Conservation (phyloP, 2,113 vertebrate genomes). For the Semnopithecus entellus region DNA sequence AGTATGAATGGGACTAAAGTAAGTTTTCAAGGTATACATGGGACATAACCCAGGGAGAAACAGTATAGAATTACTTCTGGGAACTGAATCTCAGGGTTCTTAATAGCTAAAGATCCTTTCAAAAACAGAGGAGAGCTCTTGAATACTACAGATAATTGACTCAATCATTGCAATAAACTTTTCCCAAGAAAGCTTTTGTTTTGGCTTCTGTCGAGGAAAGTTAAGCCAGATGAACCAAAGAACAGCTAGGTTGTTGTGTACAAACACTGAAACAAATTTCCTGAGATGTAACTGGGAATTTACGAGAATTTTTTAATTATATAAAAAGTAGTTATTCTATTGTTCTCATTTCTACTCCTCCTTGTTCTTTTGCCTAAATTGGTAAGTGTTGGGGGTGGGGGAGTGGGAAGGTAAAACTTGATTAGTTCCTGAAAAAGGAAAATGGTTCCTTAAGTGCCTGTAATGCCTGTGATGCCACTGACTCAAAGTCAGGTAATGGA, state of each 20-base stretch:
- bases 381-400: background rate
- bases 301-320: background rate
- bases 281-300: background rate
- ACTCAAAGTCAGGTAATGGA: background rate
- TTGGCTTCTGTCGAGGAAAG: background rate
- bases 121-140: background rate
- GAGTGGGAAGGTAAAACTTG: background rate
- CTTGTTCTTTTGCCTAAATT: background rate
- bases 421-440: background rate
- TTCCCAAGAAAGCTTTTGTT: background rate
- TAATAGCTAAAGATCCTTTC: background rate
- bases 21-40: background rate
- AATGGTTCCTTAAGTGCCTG: background rate
- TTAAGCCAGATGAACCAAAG: background rate
- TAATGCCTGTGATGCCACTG: background rate
- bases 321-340: background rate
- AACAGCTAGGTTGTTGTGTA: background rate
- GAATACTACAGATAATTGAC: background rate
- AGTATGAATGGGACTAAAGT: background rate
- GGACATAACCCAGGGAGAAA: too few species aligned
- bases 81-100: background rate
- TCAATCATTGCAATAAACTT: background rate
- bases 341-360: background rate
- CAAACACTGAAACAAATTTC: background rate
- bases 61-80: background rate